Conservation (phyloP, 2,797 vertebrate species). For the Hydrocynus forskahlii region DNA sequence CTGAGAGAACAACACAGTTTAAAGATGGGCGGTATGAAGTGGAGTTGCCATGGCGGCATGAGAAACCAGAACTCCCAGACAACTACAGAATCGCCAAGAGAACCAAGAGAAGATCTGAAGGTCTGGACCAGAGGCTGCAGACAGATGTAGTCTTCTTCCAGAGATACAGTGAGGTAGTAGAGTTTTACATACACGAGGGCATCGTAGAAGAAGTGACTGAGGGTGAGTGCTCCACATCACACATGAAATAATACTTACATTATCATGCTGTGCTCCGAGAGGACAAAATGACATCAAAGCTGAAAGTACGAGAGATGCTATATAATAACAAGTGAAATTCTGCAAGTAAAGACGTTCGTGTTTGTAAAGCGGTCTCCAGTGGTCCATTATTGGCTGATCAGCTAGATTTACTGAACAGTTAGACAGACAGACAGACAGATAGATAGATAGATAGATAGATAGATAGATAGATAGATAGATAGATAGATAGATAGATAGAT, state of each 20-base stretch:
- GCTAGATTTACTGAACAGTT: too few relatives aligned
- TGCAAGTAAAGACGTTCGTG: too few relatives aligned
- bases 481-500: too few relatives aligned
- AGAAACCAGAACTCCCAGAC: slow-evolving; percentile 38
- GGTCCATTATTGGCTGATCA: too few relatives aligned
- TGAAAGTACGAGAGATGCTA: too few relatives aligned
- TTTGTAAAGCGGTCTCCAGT: too few relatives aligned
- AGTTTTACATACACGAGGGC: slow-evolving; percentile 34
- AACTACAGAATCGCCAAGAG: slow-evolving; percentile 35
- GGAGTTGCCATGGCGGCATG: slow-evolving; percentile 25
- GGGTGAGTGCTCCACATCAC: neutral
- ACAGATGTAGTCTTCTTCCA: slow-evolving; percentile 21
- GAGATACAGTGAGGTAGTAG: slow-evolving; percentile 37
- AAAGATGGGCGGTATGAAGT: slow-evolving; percentile 28
- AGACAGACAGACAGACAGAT: too few relatives aligned
- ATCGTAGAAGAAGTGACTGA: slow-evolving; percentile 20
- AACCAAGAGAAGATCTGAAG: slow-evolving; percentile 17
- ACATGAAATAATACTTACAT: neutral
- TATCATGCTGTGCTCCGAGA: slow-evolving; percentile 40
- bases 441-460: too few relatives aligned
- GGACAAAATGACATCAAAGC: slow-evolving; percentile 32
- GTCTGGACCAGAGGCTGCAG: slow-evolving; percentile 22
- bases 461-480: too few relatives aligned
- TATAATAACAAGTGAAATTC: too few relatives aligned
- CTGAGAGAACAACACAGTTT: slow-evolving; percentile 12